Evolutionary conservation across 2,888 invertebrate species (phyloP), one percentile per base, ranked within the genome.

Genomic region (Nephrocerus scutellatus): DNA sequence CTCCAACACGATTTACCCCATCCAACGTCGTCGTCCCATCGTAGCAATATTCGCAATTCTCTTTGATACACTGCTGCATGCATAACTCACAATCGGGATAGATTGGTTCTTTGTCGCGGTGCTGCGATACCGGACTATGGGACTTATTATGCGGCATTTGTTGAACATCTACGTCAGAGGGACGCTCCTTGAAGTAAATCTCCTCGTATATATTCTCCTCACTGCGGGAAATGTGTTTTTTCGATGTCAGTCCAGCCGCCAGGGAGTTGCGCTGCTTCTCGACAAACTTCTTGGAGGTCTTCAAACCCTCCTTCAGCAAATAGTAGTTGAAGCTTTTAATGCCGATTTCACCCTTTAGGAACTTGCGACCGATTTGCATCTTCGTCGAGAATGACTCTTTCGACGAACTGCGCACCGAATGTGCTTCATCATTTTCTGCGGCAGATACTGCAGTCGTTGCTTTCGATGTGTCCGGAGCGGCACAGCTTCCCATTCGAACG

Each of bases 281-380:
- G 1, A 59, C 56, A 42, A 60, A 54, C 41, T 66, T 68, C 36
- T 66, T 68, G 0, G 63, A 60, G 30, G 63, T 63, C 43, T 66
- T 68, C 6, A 69, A 43, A 4, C 68, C 68, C 49, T 69, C 68
- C 42, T 69, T 68, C 0, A 69, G 51, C 15, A 69, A 50, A 49
- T 69, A 69, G 44, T 69, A 69, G 39, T 69, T 69, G 45, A 69
- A 69, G 53, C 68, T 69, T 46, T 68, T 68, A 8, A 69, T 69
- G 38, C 68, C 68, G 18, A 69, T 69, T 50, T 69, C 68, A 1
- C 68, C 68, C 22, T 61, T 62, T 2, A 69, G 49, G 21, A 69
- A 62, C 6, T 66, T 60, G 12, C 66, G 57, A 1, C 68, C 68
- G 38, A 68, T 66, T 41, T 67, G 67, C 49, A 68, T 54, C 47